Evolutionary conservation across 2,888 invertebrate genomes (phyloP).

Genomic region (Stenichneumon culpator): DNA sequence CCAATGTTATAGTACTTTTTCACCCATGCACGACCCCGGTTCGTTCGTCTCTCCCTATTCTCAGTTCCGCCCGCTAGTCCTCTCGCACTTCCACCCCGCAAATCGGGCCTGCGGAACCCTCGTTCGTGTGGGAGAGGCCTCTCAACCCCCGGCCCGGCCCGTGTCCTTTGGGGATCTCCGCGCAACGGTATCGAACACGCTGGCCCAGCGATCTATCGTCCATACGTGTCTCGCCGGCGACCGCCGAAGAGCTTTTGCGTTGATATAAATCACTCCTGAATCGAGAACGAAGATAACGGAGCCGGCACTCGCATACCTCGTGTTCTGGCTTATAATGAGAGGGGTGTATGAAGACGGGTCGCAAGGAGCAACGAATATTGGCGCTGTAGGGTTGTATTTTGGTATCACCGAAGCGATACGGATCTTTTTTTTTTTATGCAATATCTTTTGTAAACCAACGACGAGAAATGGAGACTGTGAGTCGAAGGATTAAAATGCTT

Average conservation of each 20-base stretch:
- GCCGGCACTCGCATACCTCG: no score
- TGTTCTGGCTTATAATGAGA: no score
- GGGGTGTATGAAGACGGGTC: no score
- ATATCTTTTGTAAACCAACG: no score
- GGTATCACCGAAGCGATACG: no score
- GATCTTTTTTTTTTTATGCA: no score
- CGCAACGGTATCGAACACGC: neutral
- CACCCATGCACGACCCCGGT: neutral
- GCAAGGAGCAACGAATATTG: no score
- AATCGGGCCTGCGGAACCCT: neutral
- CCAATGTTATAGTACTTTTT: conserved; percentile 11
- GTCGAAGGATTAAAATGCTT: no score
- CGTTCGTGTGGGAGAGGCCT: neutral
- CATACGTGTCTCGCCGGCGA: conserved; percentile 1
- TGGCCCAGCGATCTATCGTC: conserved; percentile 7
- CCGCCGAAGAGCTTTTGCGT: conserved; percentile 5
- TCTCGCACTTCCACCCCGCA: neutral
- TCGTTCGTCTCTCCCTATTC: neutral
- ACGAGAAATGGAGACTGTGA: no score
- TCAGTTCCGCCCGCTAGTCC: neutral
- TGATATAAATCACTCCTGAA: neutral
- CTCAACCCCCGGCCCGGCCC: neutral
- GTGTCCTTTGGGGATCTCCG: no score
- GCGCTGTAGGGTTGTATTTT: no score
- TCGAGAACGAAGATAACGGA: neutral